A percentile compares a stretch with the other conserved stretches of the same genome.
Conservation (phyloP, 2,797 vertebrate genomes). For the Xenops minutus region DNA sequence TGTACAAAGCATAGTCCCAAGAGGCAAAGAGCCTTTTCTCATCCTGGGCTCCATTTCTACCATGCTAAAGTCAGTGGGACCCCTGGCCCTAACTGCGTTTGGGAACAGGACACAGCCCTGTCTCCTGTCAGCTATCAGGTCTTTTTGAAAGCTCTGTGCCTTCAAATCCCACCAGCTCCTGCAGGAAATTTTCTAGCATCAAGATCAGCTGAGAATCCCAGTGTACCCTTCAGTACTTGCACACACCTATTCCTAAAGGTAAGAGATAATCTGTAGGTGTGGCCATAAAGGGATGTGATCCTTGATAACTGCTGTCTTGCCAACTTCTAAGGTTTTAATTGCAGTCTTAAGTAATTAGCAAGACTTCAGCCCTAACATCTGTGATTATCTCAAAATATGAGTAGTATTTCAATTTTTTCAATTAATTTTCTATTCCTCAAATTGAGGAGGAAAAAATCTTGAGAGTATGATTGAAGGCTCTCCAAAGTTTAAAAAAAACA, state of each 20-base stretch:
- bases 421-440: background rate
- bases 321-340: background rate
- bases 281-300: background rate
- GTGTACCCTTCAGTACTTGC: background rate
- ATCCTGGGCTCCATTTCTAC: background rate
- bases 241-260: background rate
- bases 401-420: background rate
- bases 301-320: background rate
- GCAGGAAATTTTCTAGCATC: background rate
- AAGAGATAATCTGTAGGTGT: background rate
- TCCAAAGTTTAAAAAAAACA: background rate
- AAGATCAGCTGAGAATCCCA: background rate
- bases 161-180: background rate
- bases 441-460: background rate
- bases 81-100: background rate
- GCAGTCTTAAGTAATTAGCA: background rate
- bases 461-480: background rate
- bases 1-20: background rate
- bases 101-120: background rate
- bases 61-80: background rate
- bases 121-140: background rate
- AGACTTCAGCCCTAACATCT: background rate
- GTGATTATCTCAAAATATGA: background rate
- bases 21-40: background rate
- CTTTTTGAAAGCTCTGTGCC: background rate